A percentile compares a stretch with the other conserved stretches of the same genome.
Evolutionary conservation across 2,113 vertebrate genomes (phyloP).

Genomic region (Probosciger aterrimus): DNA sequence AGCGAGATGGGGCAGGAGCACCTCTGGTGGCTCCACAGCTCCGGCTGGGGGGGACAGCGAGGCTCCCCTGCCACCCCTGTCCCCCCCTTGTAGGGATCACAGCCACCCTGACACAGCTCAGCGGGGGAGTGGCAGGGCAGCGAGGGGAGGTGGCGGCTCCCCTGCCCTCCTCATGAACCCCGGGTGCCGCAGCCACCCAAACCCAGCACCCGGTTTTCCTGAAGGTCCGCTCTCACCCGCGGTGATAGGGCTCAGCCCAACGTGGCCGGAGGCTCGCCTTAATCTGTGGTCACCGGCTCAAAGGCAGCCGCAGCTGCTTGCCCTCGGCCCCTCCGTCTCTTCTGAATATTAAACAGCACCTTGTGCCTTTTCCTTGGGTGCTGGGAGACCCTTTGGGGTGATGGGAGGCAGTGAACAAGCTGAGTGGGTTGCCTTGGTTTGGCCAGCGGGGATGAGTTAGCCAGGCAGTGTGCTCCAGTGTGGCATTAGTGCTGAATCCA

Average conservation of each 20-base stretch:
- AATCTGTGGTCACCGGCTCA: background rate
- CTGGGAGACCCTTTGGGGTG: background rate
- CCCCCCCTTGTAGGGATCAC: fast-evolving
- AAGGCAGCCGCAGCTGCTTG: background rate
- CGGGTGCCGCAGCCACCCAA: background rate
- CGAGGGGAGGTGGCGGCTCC: fast-evolving
- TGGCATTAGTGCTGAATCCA: background rate
- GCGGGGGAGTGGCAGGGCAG: background rate
- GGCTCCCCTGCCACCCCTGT: background rate
- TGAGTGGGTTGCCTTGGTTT: background rate
- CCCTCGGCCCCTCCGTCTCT: background rate
- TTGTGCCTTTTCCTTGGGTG: background rate
- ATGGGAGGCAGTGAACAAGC: background rate
- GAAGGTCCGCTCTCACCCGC: background rate
- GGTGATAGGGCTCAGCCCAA: background rate
- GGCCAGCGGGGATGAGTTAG: background rate
- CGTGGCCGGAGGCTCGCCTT: background rate
- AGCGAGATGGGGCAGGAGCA: background rate
- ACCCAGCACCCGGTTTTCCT: background rate
- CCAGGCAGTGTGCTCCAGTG: fast-evolving
- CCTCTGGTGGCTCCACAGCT: fast-evolving
- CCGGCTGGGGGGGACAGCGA: background rate
- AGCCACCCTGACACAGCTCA: background rate
- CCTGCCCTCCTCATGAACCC: background rate
- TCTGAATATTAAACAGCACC: background rate